Evolutionary conservation across 2,797 vertebrate species (phyloP).

Genomic region (Rhynchonycteris naso): DNA sequence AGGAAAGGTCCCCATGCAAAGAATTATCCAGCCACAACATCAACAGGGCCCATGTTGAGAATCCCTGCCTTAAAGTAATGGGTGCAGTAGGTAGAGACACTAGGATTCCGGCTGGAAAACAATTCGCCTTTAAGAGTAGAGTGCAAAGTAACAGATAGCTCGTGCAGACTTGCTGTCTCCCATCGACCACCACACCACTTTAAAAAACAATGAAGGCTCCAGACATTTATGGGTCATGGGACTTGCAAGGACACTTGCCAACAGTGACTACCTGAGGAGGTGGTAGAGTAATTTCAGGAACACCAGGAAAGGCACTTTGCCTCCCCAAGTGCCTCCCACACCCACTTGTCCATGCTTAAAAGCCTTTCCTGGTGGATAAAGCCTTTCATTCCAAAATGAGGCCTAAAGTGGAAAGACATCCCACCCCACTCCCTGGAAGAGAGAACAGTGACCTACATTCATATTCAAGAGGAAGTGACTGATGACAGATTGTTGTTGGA

Average conservation of each 20-base stretch:
- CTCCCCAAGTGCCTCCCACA: not conserved
- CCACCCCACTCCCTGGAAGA: not conserved
- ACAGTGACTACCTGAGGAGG: not conserved
- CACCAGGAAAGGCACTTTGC: not conserved
- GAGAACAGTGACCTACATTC: constrained; percentile 38
- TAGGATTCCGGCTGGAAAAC: not conserved
- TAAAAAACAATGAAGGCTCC: not conserved
- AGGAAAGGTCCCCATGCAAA: not conserved
- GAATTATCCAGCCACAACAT: not conserved
- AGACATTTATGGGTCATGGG: not conserved
- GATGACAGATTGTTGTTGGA: not conserved
- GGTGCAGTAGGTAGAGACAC: not conserved
- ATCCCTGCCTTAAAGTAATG: not conserved
- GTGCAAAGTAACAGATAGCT: not conserved
- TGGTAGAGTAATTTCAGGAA: not conserved
- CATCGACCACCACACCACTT: not conserved
- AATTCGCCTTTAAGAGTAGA: not conserved
- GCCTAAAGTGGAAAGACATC: constrained; percentile 46
- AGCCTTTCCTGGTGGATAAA: not conserved
- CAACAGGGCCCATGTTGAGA: not conserved
- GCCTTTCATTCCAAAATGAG: not conserved
- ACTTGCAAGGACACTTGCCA: not conserved
- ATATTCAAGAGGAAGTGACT: constrained; percentile 34
- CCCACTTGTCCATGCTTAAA: not conserved
- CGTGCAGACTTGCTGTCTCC: not conserved